Base-by-base conservation (phyloP, 2,888 invertebrate genomes). In the Euzetes globulus region DNA sequence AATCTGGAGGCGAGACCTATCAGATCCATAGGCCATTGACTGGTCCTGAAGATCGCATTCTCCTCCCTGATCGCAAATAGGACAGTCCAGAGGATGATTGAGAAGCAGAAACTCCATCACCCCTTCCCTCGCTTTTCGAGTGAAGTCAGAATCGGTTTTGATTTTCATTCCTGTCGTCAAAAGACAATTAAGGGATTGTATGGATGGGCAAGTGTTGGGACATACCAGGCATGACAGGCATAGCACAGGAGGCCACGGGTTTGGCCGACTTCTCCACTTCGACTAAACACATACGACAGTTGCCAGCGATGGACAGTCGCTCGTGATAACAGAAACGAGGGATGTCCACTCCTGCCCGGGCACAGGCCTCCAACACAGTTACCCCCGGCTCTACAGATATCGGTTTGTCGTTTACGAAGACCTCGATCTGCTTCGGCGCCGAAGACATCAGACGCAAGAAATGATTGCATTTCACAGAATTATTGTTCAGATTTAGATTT, bases 251-350 rank as follows among this genome's bases (percentile, higher is more conserved):
- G 11, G 99, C 99, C 0, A 96, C 92, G 0, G 98, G 98, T 86
- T 99, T 96, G 1, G 95, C 91, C 58, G 96, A 94, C 83, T 94
- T 97, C 83, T 99, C 99, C 15, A 99, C 96, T 85, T 99, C 99
- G 0, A 99, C 99, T 37, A 99, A 86, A 84, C 99, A 99, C 99
- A 99, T 99, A 77, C 99, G 88, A 74, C 79, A 79, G 85, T 99
- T 99, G 65, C 99, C 99, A 78, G 99, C 99, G 41, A 99, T 92
- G 6, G 98, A 95, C 75, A 99, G 87, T 72, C 99, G 88, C 82
- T 99, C 99, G 85, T 99, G 99, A 83, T 99, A 99, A 84, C 99
- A 99, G 84, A 99, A 99, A 76, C 99, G 86, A 1, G 99, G 99
- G 79, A 99, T 99, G 85, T 99, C 98, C 63, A 99, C 91, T 17